Base-by-base conservation (phyloP, 2,797 vertebrate species). In the Triplophysa yarkandensis region DNA sequence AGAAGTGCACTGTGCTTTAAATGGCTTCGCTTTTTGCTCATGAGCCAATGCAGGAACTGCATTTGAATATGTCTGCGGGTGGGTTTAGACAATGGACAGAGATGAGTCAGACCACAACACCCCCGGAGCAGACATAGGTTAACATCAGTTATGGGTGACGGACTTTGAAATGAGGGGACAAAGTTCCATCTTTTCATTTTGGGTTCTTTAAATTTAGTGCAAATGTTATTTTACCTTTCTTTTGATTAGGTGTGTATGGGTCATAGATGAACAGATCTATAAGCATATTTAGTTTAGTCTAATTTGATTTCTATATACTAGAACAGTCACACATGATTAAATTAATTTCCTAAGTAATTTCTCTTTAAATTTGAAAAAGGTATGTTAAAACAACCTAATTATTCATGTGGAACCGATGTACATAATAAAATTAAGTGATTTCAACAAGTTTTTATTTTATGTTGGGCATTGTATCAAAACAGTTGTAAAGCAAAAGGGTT, bases 81-180 rank as follows among this genome's bases (percentile, higher is more conserved):
- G 8, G 46, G 25, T 74, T 73, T 28, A 63, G 27, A 73, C 54
- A 78, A 36, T 34, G 39, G 69, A 63, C 54, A 57, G 17, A 74
- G 63, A 75, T 75, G 41, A 68, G 43, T 50, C 41, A 46, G 16
- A 58, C 21, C n/a, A 17, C 54, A 25, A 23, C 43, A 36, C 28
- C 41, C 50, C 52, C 44, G 50, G 9, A 65, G 71, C 46, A 58
- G 55, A 58, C 55, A 58, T 58, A 17, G 28, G 30, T 58, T 58
- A 19, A 32, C 55, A 58, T 58, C 55, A 34, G 52, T 55, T 13
- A 25, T 7, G 13, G 25, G 13, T 27, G 52, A 25, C 27, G 13
- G 25, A 55, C 52, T 55, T 55, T 28, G 25, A 55, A 55, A 55
- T 28, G 23, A 55, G 25, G 5, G 28, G 52, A 54, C 52, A 54